Percentiles rank a stretch among this genome's conserved stretches.
Conservation (phyloP, 2,113 vertebrate genomes). For the Embiotoca jacksoni region DNA sequence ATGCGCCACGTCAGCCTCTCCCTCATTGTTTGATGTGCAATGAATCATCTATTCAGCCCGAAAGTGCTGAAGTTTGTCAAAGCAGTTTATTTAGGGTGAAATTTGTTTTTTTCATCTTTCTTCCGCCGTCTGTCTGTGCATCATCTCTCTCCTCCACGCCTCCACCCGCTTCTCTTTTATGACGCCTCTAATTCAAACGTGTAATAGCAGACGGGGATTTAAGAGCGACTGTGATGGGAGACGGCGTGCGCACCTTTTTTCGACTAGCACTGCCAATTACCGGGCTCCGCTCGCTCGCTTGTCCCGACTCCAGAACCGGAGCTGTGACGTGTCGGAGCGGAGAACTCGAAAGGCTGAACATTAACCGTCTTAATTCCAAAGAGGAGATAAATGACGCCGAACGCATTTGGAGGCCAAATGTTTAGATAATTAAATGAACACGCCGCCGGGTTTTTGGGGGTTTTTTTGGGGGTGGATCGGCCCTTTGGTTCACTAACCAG, state of each 20-base stretch:
- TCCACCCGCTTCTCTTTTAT: constrained; percentile 36
- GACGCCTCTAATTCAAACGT: constrained; percentile 45
- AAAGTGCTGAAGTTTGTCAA: constrained; percentile 61
- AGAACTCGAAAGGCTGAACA: constrained; percentile 44
- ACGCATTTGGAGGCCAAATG: constrained; percentile 23
- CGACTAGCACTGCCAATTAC: constrained; percentile 68
- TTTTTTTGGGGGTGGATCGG: constrained; percentile 1
- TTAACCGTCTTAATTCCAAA: constrained; percentile 43
- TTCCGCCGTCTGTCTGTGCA: neutral
- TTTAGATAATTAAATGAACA: constrained; percentile 46
- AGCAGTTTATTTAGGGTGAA: constrained; percentile 63
- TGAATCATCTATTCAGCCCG: constrained; percentile 33
- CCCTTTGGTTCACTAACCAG: constrained; percentile 28
- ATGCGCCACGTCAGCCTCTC: constrained; percentile 43
- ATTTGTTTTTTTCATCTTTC: constrained; percentile 26
- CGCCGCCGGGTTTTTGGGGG: constrained; percentile 7
- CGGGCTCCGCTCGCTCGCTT: constrained; percentile 34
- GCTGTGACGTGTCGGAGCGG: constrained; percentile 49
- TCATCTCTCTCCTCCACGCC: neutral
- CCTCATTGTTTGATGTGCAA: constrained; percentile 42
- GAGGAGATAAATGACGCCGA: constrained; percentile 37
- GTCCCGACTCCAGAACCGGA: constrained; percentile 63
- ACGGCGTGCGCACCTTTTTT: constrained; percentile 46
- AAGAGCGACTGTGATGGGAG: constrained; percentile 50
- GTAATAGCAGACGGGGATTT: constrained; percentile 52